Evolutionary conservation across 35 echinoderm and acorn worm species (phyloP), one percentile per base, ranked within the genome.

Genomic region (Heliocidaris tuberculata): DNA sequence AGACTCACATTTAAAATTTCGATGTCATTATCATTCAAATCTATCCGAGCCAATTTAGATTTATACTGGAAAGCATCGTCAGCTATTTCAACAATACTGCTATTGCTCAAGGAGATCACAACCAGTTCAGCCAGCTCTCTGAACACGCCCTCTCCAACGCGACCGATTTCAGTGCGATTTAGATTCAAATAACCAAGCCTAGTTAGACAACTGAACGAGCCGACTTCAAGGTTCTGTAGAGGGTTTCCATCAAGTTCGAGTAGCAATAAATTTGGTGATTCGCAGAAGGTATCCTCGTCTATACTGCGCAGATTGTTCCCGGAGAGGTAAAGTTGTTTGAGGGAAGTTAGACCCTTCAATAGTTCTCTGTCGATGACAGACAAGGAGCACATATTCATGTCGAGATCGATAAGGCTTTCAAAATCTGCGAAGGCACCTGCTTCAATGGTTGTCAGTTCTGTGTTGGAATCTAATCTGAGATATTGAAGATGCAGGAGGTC

Each of bases 211-310:
- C 6, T 89, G 29, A 89, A 89, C 19, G 87, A 89, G 16, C 47
- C 31, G 87, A 19, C 47, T 32, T 89, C 87, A 47, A 89, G 12
- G 19, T 89, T 47, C 32, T 89, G 16, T 24, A 89, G 47, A 19
- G 87, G 87, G 87, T 89, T 89, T 32, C 47, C 87, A 89, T 48
- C 87, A 24, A 89, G 31, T 32, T 89, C 87, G 19, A 89, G 87
- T 48, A 89, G 31, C 30, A 89, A 5, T 13, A 89, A 30, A 32
- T 89, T 89, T 30, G 29, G 87, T 27, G 87, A 89, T 89, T 32
- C 47, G 47, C 87, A 89, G 24, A 89, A 89, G 47, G 87, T 48
- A 0, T 32, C 24, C 12, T 32, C 13, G 3, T 35, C 31, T 35
- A 89, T 89, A 47, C 31, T 30, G 16, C 24, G 12, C 31, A 89